Percentiles rank a stretch among this genome's conserved stretches.
These are phyloP conservation scores for Crocodylus rhombifer DNA, from an alignment of 2,797 vertebrate genomes.

Conservation along the genomic window DNA sequence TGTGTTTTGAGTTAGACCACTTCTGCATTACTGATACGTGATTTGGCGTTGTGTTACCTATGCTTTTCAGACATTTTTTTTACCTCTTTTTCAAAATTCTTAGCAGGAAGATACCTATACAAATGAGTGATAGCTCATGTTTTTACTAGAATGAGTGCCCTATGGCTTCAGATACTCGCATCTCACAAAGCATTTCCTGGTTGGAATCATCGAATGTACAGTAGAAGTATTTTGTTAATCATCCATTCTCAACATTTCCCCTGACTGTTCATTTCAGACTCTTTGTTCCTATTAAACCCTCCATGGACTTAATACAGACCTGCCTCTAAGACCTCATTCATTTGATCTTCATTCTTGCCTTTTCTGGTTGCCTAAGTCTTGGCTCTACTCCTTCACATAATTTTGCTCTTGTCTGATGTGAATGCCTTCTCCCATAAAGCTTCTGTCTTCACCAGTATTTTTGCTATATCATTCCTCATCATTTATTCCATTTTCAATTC, in stretches of 20 bases:
- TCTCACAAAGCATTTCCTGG: background rate
- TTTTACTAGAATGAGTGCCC: background rate
- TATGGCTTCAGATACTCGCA: background rate
- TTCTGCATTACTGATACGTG: background rate
- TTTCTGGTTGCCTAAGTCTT: background rate
- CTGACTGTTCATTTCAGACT: background rate
- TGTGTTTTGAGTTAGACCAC: background rate
- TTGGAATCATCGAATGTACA: background rate
- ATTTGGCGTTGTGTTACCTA: background rate
- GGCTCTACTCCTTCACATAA: background rate
- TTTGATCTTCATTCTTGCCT: background rate
- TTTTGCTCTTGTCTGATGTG: background rate
- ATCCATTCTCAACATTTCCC: background rate
- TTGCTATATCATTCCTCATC: background rate
- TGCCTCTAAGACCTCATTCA: background rate
- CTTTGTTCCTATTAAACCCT: accelerated
- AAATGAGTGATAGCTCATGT: background rate
- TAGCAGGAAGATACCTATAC: background rate
- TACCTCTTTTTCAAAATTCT: background rate
- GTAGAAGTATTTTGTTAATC: background rate
- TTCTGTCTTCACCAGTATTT: background rate
- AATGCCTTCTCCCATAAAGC: background rate
- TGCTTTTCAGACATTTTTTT: background rate
- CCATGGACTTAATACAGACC: accelerated
- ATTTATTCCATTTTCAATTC: background rate